Conservation (phyloP, 2,888 invertebrate genomes). For the Cyclophora punctaria region DNA sequence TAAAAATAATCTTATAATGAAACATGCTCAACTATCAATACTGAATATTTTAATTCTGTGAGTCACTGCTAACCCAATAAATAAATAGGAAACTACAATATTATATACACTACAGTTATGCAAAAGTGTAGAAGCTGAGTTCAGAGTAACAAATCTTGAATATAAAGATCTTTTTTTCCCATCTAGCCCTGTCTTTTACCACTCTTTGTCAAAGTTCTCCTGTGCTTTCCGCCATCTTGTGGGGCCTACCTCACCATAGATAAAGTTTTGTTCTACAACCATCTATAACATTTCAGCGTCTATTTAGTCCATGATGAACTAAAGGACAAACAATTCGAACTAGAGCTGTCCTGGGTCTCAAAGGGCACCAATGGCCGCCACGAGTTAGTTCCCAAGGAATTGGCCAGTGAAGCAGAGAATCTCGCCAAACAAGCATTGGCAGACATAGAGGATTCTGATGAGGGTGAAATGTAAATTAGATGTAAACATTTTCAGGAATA, state of each 20-base stretch:
- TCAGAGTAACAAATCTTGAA: no score
- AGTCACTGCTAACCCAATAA: no score
- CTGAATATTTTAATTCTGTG: no score
- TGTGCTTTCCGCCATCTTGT: neutral
- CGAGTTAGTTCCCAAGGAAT: slow-evolving; percentile 83
- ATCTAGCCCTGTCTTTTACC: no score
- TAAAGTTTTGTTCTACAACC: no score
- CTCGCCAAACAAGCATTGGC: slow-evolving; percentile 90
- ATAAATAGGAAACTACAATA: no score
- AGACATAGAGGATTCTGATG: slow-evolving; percentile 90
- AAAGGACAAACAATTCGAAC: slow-evolving; percentile 96
- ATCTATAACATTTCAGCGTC: slow-evolving; percentile 74
- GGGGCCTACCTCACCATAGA: no score
- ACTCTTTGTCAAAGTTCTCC: neutral
- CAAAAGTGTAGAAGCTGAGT: no score
- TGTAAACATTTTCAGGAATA: neutral
- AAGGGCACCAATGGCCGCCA: slow-evolving; percentile 86
- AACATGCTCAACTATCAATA: no score
- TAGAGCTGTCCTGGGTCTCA: slow-evolving; percentile 96
- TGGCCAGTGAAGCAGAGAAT: slow-evolving; percentile 89
- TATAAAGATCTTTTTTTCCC: no score
- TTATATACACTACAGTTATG: no score
- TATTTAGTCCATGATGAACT: slow-evolving; percentile 94
- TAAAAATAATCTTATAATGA: no score
- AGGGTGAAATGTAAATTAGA: slow-evolving; percentile 79